Evolutionary conservation across 2,888 invertebrate species (phyloP).

Genomic region (Lycocerus yunnanus): DNA sequence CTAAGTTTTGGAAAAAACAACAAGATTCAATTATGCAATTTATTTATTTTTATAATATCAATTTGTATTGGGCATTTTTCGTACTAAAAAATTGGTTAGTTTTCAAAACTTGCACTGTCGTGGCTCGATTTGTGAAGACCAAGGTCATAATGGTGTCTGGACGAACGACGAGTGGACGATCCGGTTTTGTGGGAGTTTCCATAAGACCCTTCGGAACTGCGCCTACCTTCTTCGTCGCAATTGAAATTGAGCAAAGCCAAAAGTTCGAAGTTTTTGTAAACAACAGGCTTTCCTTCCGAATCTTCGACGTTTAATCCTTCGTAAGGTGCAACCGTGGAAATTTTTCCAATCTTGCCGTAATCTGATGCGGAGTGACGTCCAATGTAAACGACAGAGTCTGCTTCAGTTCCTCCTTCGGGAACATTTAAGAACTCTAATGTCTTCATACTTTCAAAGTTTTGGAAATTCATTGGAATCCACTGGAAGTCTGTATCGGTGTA

Average conservation of each 20-base stretch:
- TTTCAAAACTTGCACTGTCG: no score
- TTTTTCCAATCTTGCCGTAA: background rate
- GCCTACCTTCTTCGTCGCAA: background rate
- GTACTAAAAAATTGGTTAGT: no score
- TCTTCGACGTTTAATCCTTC: background rate
- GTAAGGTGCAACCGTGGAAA: background rate
- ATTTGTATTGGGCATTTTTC: no score
- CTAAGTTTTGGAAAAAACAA: no score
- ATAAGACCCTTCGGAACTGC: no score
- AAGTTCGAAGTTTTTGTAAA: slow-evolving; percentile 3
- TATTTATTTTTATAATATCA: no score
- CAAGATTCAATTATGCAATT: no score
- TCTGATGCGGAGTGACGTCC: background rate
- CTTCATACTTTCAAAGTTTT: background rate
- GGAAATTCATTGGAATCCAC: background rate
- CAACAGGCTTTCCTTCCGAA: background rate
- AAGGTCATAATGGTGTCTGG: no score
- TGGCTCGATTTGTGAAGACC: no score
- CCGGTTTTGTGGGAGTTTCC: no score
- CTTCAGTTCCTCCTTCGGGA: background rate
- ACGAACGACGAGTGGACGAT: no score
- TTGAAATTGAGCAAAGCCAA: background rate
- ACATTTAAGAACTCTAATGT: background rate
- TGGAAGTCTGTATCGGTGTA: background rate
- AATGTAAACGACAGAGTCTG: background rate